Conservation (phyloP, 2,888 invertebrate species). For the Acanthosepion esculentum region DNA sequence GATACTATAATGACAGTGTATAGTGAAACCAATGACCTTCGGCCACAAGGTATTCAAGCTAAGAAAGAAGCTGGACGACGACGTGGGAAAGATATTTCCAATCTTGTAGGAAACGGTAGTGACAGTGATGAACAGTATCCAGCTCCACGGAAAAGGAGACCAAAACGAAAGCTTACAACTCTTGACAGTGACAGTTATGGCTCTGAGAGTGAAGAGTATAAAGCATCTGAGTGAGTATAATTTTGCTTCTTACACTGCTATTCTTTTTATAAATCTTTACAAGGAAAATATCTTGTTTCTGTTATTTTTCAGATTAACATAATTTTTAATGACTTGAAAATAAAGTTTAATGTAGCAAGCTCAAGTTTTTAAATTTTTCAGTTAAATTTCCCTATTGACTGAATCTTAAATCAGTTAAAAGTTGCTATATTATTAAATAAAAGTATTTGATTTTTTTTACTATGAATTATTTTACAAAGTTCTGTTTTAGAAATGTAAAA, state of each 20-base stretch:
- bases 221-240: conserved; percentile 82
- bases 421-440: no score
- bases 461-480: no score
- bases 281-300: not conserved
- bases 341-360: not conserved
- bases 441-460: no score
- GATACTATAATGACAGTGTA: conserved; percentile 48
- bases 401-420: no score
- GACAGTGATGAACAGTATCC: conserved; percentile 54
- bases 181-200: conserved; percentile 79
- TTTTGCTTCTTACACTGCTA: not conserved
- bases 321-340: not conserved
- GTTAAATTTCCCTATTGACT: not conserved
- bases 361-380: not conserved
- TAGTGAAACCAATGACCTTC: conserved; percentile 42
- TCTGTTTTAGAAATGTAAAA: no score
- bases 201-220: conserved; percentile 90
- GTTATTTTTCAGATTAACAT: conserved; percentile 34
- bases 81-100: conserved; percentile 93
- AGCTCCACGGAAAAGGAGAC: conserved; percentile 51
- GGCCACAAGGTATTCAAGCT: conserved; percentile 61
- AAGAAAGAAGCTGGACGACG: conserved; percentile 81
- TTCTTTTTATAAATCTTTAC: not conserved
- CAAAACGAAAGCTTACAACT: conserved; percentile 60
- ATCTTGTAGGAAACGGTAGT: conserved; percentile 82